Percentiles rank a stretch among this genome's conserved stretches.
phyloP scores from a whole-genome alignment of 2,888 invertebrate genomes.

The Eupithecia insigniata region DNA sequence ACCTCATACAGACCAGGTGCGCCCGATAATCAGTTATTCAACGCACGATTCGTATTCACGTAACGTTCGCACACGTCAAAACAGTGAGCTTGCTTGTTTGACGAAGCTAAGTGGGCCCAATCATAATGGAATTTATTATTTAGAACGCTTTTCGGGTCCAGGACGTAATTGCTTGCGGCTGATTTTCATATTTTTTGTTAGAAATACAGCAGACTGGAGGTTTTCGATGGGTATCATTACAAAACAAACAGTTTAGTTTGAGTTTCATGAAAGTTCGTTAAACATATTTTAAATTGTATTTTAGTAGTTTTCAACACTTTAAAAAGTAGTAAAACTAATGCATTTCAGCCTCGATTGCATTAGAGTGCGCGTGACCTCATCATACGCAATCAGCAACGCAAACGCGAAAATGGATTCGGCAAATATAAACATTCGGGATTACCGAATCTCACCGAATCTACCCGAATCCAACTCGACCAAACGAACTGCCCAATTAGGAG shows the following conservation, averaged over 20 bases:
- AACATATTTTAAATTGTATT: neutral
- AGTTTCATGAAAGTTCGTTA: neutral
- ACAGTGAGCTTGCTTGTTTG: constrained; percentile 63
- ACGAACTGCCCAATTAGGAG: constrained; percentile 74
- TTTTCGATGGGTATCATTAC: neutral
- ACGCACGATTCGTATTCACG: constrained; percentile 50
- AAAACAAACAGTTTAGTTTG: neutral
- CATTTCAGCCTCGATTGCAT: constrained; percentile 44
- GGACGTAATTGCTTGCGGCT: neutral
- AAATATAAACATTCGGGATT: constrained; percentile 69
- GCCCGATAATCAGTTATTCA: constrained; percentile 66
- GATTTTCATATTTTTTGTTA: constrained; percentile 6
- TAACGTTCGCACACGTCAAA: constrained; percentile 58
- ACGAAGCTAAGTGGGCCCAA: constrained; percentile 65
- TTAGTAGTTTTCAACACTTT: too few species aligned
- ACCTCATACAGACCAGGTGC: constrained; percentile 58
- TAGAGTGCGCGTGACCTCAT: constrained; percentile 65
- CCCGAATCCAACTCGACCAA: constrained; percentile 53
- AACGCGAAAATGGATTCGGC: constrained; percentile 76
- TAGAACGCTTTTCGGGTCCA: constrained; percentile 37
- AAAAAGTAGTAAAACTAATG: neutral
- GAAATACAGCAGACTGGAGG: neutral
- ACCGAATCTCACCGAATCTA: constrained; percentile 53
- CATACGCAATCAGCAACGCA: constrained; percentile 76
- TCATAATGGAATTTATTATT: constrained; percentile 59